Base-by-base conservation (phyloP, 2,888 invertebrate genomes). In the Kryphioiulus occultus region DNA sequence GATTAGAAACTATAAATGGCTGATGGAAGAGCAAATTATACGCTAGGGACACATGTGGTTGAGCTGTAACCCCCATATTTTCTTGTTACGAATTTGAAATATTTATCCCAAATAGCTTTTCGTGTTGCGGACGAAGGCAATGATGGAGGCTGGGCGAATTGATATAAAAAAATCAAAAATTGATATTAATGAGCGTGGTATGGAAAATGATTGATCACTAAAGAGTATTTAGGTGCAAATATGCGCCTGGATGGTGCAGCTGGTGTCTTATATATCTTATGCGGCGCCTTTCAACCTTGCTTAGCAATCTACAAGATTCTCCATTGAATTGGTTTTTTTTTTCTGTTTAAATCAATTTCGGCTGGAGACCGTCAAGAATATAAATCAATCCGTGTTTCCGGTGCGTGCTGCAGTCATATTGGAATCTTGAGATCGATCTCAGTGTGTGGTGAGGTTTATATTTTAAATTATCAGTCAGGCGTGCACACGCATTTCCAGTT, bases 1-100 rank as follows among this genome's bases (percentile, higher is more conserved):
- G 78, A 78, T 78, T 78, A 78, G 78, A 78, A 78, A 78, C 78
- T 78, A 78, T 78, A 78, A 78, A 78, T 78, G 78, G 78, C 30
- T 78, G 78, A 78, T 78, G 78, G 78, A 78, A 78, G 78, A 78
- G 78, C 78, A 78, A 78, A 78, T 78, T 78, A 78, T 15, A 78
- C 78, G 30, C 78, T 78, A 78, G 78, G 78, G 78, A 78, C 78
- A 30, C 78, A 17, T 78, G 78, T 78, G 78, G 78, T 78, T 78
- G 78, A 78, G 78, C 78, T 78, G 78, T 12, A 78, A 78, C 78
- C 78, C 78, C 30, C 78, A 78, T 78, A 78, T 78, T 78, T 78
- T 78, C 78, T 78, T 78, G 30, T 78, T 78, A 78, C 26, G 78
- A 78, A 78, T 78, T 78, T 78, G 78, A 78, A 78, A 78, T 78